phyloP scores from a whole-genome alignment of 2,797 vertebrate species.

The Chelon labrosus region DNA sequence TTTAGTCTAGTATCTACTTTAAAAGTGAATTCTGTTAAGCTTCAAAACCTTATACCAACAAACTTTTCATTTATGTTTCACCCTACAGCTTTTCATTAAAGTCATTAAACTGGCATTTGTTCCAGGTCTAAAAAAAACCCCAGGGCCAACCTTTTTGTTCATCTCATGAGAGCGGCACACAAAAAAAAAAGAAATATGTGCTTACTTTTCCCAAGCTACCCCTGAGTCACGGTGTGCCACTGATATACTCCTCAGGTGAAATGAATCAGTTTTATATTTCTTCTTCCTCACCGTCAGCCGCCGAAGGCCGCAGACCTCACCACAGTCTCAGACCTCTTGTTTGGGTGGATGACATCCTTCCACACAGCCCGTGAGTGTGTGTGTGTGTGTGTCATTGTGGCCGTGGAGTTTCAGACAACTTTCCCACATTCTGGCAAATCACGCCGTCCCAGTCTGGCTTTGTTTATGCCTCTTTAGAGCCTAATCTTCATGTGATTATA shows the following conservation, averaged over 20 bases:
- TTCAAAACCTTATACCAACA: background rate
- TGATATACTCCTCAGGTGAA: background rate
- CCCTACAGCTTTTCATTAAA: background rate
- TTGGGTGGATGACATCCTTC: constrained; percentile 24
- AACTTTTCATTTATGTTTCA: background rate
- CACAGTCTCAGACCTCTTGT: constrained; percentile 2
- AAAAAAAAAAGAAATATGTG: too few relatives aligned
- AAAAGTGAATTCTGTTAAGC: too few relatives aligned
- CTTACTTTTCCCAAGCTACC: background rate
- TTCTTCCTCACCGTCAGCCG: background rate
- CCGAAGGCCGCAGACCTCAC: background rate
- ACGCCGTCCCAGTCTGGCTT: constrained; percentile 63
- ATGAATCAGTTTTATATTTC: background rate
- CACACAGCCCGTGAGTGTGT: background rate
- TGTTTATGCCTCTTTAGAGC: constrained; percentile 68
- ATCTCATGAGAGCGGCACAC: background rate
- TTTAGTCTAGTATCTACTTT: background rate
- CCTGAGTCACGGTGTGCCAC: background rate
- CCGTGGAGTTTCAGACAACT: constrained; percentile 54
- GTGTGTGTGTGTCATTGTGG: constrained; percentile 24
- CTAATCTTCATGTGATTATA: constrained; percentile 78
- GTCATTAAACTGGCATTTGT: background rate
- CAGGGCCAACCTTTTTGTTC: background rate
- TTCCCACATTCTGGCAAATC: constrained; percentile 70
- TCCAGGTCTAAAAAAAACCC: background rate